Conservation (phyloP, 2,113 vertebrate species). For the Equus quagga region DNA sequence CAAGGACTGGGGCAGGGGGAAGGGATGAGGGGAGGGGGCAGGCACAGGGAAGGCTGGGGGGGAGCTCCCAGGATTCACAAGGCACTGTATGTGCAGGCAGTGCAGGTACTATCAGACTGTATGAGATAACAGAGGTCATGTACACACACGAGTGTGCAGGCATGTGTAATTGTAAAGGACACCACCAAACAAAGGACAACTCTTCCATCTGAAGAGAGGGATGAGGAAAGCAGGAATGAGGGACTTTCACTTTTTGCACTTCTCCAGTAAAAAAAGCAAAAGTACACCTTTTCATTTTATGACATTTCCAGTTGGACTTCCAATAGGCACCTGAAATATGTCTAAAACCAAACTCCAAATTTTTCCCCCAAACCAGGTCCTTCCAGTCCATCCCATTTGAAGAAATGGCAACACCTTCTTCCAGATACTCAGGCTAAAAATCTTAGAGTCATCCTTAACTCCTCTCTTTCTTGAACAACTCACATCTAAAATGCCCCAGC, state of each 20-base stretch:
- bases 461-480: not conserved
- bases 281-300: not conserved
- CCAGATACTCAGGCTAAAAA: not conserved
- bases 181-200: not conserved
- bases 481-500: not conserved
- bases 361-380: not conserved
- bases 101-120: not conserved
- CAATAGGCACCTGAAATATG: not conserved
- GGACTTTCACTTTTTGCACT: not conserved
- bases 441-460: not conserved
- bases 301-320: not conserved
- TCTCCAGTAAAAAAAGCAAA: not conserved
- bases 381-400: not conserved
- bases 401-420: not conserved
- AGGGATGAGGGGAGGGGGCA: rapidly evolving
- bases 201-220: not conserved
- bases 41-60: rapidly evolving
- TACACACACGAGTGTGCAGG: not conserved
- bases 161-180: not conserved
- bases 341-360: not conserved
- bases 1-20: rapidly evolving
- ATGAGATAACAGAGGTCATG: not conserved
- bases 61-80: not conserved
- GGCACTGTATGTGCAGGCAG: not conserved
- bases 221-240: not conserved